A percentile compares a stretch with the other conserved stretches of the same genome.
Conservation (phyloP, 1,140 invertebrate species). For the Popillia japonica region DNA sequence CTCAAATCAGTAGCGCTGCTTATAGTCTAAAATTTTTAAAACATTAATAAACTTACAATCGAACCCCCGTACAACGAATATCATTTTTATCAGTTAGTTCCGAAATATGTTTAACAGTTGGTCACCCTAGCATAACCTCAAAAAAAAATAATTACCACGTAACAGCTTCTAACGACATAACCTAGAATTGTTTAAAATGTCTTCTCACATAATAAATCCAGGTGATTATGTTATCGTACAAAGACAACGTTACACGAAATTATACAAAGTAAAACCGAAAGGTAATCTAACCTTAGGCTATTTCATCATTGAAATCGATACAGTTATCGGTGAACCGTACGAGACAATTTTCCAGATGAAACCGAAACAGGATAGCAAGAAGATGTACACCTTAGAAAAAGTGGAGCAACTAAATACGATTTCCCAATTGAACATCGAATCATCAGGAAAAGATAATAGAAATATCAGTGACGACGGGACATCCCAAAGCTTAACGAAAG, state of each 20-base stretch:
- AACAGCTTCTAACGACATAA: not conserved
- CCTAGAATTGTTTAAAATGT: constrained; percentile 3
- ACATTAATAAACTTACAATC: not conserved
- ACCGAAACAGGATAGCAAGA: constrained; percentile 67
- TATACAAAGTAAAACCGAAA: constrained; percentile 74
- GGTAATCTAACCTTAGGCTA: constrained; percentile 72
- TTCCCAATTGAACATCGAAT: constrained; percentile 65
- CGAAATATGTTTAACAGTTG: not conserved
- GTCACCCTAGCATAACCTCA: not conserved
- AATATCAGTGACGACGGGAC: constrained; percentile 82
- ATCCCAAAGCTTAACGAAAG: constrained; percentile 85
- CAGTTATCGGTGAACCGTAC: constrained; percentile 75
- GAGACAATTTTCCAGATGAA: constrained; percentile 84
- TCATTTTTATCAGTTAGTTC: not conserved
- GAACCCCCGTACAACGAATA: not conserved
- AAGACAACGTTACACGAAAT: constrained; percentile 77
- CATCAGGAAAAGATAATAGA: constrained; percentile 82
- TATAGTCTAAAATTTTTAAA: constrained; percentile 69
- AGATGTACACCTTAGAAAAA: constrained; percentile 66
- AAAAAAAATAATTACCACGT: not conserved
- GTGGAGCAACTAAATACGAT: constrained; percentile 62
- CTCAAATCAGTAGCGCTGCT: constrained; percentile 76
- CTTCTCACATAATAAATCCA: constrained; percentile 59
- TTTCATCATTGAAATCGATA: constrained; percentile 74
- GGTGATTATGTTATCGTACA: constrained; percentile 79